Evolutionary conservation across 2,113 vertebrate species (phyloP).

Genomic region (Xenus cinereus): DNA sequence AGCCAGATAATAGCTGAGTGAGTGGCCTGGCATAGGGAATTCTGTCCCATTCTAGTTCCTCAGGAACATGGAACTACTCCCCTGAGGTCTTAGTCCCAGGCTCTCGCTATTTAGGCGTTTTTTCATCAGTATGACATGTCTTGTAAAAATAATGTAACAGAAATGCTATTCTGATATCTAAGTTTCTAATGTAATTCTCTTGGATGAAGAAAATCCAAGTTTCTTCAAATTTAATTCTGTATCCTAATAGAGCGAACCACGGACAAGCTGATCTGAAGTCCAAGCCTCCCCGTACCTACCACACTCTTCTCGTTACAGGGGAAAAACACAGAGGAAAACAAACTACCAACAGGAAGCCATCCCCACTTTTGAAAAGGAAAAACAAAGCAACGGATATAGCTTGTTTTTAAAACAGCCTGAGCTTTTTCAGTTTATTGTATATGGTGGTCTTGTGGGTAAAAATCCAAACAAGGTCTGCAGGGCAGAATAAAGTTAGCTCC

Average conservation of each 20-base stretch:
- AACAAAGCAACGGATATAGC: not conserved
- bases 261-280: not conserved
- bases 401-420: not conserved
- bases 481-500: not conserved
- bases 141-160: not conserved
- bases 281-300: not conserved
- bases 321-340: not conserved
- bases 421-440: not conserved
- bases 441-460: not conserved
- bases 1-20: not conserved
- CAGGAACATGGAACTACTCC: not conserved
- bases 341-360: not conserved
- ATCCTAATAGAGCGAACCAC: not conserved
- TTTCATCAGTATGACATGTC: not conserved
- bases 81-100: not conserved
- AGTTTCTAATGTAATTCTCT: not conserved
- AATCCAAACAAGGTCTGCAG: not conserved
- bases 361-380: not conserved
- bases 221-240: not conserved
- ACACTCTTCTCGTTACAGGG: not conserved
- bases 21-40: not conserved
- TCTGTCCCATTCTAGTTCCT: not conserved
- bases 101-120: not conserved
- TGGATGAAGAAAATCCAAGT: not conserved
- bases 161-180: not conserved